Percentiles rank a stretch among this genome's conserved stretches.
phyloP scores from a whole-genome alignment of 2,888 invertebrate genomes.

The Lithophane semibrunnea region DNA sequence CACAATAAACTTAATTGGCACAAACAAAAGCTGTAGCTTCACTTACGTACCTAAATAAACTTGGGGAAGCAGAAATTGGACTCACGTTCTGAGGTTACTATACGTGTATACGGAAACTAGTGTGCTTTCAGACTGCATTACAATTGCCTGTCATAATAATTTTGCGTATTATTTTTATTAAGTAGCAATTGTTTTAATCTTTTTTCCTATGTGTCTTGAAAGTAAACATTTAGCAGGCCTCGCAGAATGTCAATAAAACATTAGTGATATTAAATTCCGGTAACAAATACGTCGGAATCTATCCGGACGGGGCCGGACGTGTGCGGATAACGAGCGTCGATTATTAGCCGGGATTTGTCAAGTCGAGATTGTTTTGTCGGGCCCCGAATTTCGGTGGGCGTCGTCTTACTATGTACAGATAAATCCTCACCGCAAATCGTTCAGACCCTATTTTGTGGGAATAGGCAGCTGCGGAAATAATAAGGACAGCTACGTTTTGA shows the following conservation, averaged over 20 bases:
- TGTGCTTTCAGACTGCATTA: neutral
- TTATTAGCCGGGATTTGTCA: slow-evolving; percentile 73
- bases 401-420: slow-evolving; percentile 47
- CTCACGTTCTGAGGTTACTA: slow-evolving; percentile 31
- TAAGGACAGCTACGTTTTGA: slow-evolving; percentile 26
- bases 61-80: slow-evolving; percentile 48
- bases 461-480: slow-evolving; percentile 31
- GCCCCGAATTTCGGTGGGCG: slow-evolving; percentile 50
- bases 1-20: slow-evolving; percentile 68
- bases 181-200: rapidly evolving
- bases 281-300: slow-evolving; percentile 63
- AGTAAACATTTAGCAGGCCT: slow-evolving; percentile 17
- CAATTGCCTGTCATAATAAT: slow-evolving; percentile 1
- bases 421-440: slow-evolving; percentile 37
- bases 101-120: slow-evolving; percentile 11
- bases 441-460: slow-evolving; percentile 20
- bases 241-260: slow-evolving; percentile 55
- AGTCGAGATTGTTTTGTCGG: slow-evolving; percentile 68
- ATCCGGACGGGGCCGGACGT: slow-evolving; percentile 59
- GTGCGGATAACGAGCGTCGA: slow-evolving; percentile 70
- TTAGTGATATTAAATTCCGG: slow-evolving; percentile 65
- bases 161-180: neutral
- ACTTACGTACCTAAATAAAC: slow-evolving; percentile 59
- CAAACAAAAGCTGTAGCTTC: slow-evolving; percentile 65
- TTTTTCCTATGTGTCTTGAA: neutral